Percentiles rank a stretch among this genome's conserved stretches.
Evolutionary conservation across 2,113 vertebrate genomes (phyloP).

Genomic region (Seriola aureovittata): DNA sequence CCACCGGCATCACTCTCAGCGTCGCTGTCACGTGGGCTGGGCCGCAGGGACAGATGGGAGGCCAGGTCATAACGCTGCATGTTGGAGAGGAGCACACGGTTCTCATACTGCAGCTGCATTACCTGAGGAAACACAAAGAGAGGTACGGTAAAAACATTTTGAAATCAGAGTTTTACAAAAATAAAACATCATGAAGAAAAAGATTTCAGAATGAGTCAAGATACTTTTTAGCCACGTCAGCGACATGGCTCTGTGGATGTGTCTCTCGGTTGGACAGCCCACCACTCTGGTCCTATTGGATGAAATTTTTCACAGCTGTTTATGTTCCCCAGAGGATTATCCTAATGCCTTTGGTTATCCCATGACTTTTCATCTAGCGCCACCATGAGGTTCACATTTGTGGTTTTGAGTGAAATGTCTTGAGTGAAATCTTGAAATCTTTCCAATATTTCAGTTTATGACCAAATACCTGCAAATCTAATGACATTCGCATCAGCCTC

Average conservation of each 20-base stretch:
- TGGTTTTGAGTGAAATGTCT: too few species aligned
- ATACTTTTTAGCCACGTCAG: too few species aligned
- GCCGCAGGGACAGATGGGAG: slow-evolving; percentile 90
- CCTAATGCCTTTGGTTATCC: too few species aligned
- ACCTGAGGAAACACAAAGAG: slow-evolving; percentile 77
- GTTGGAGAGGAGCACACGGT: slow-evolving; percentile 95
- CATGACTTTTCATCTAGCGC: neutral
- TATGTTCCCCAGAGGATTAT: too few species aligned
- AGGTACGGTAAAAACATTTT: neutral
- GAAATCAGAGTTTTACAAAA: neutral
- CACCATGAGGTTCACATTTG: neutral
- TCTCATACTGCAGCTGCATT: slow-evolving; percentile 98
- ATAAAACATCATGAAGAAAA: neutral
- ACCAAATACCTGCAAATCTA: too few species aligned
- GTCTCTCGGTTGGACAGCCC: too few species aligned
- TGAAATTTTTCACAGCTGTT: too few species aligned
- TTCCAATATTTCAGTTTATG: too few species aligned
- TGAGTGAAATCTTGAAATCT: too few species aligned
- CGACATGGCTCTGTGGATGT: too few species aligned
- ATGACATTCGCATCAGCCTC: too few species aligned
- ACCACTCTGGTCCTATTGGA: too few species aligned
- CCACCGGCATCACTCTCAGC: slow-evolving; percentile 91
- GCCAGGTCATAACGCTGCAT: slow-evolving; percentile 96
- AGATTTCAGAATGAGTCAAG: neutral
- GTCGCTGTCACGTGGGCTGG: slow-evolving; percentile 93